Conservation (phyloP, 53 echinoderm and acorn worm species). For the Hippasteria phrygiana region DNA sequence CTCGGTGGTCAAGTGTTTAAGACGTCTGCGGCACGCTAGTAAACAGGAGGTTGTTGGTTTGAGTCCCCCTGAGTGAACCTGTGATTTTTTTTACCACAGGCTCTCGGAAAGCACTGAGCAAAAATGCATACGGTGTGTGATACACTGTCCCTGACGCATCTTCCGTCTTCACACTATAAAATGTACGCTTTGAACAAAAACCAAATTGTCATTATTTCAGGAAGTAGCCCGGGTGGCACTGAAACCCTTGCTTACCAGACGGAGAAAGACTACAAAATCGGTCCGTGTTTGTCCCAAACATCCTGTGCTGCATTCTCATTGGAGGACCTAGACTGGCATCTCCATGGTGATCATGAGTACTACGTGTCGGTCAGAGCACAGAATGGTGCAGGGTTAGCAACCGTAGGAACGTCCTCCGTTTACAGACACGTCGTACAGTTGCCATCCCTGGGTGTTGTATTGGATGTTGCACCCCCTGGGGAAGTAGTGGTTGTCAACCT, state of each 20-base stretch:
- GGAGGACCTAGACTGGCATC: constrained; percentile 46
- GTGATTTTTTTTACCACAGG: no score
- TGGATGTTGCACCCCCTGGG: constrained; percentile 57
- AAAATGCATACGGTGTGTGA: no score
- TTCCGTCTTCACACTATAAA: no score
- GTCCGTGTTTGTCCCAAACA: constrained; percentile 11
- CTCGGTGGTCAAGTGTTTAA: no score
- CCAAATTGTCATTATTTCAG: constrained; percentile 26
- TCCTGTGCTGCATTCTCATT: constrained; percentile 55
- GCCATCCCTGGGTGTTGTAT: constrained; percentile 66
- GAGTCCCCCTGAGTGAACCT: no score
- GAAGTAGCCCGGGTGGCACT: constrained; percentile 32
- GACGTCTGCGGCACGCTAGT: no score
- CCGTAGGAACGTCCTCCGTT: constrained; percentile 30
- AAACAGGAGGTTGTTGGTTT: no score
- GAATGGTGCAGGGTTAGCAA: constrained; percentile 58
- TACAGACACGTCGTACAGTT: constrained; percentile 48
- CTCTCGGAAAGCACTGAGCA: no score
- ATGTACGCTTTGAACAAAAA: no score
- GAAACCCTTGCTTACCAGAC: constrained; percentile 36
- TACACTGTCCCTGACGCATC: no score
- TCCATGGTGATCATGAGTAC: constrained; percentile 67
- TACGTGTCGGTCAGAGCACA: constrained; percentile 60
- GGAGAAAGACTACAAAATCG: not conserved
- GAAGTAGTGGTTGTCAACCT: constrained; percentile 4